phyloP scores from a whole-genome alignment of 1,140 invertebrate species.

The Melitaea cinxia region DNA sequence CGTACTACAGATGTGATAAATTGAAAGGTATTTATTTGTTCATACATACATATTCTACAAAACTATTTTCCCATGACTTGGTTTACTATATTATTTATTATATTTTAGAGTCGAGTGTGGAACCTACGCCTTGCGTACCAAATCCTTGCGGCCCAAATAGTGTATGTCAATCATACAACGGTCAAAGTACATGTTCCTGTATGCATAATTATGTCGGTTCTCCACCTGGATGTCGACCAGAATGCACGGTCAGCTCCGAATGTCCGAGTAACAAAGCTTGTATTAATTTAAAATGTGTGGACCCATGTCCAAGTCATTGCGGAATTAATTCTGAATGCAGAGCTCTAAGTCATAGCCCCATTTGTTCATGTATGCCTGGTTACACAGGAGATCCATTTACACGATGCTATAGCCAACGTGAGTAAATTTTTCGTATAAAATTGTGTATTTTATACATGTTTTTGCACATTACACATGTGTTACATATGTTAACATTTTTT shows the following conservation, averaged over 20 bases:
- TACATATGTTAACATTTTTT: conserved; percentile 4
- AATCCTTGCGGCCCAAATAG: conserved; percentile 89
- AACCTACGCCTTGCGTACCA: conserved; percentile 84
- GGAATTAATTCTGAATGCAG: conserved; percentile 89
- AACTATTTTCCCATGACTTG: too few species aligned
- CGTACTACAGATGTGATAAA: conserved; percentile 82
- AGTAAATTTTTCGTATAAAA: conserved; percentile 43
- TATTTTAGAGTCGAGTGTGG: conserved; percentile 40
- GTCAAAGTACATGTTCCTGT: conserved; percentile 87
- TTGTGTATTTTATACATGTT: neutral
- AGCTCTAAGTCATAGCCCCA: conserved; percentile 87
- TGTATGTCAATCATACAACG: conserved; percentile 85
- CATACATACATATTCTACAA: conserved; percentile 2
- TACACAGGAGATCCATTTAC: conserved; percentile 83
- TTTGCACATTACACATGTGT: too few species aligned
- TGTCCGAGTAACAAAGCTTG: conserved; percentile 86
- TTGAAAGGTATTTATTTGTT: conserved; percentile 50
- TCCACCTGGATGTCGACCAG: conserved; percentile 87
- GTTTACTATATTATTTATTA: conserved; percentile 50
- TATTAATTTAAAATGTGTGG: conserved; percentile 84
- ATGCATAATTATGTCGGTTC: conserved; percentile 87
- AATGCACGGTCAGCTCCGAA: conserved; percentile 87
- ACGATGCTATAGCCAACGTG: conserved; percentile 80
- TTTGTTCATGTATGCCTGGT: conserved; percentile 79
- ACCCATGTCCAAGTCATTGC: conserved; percentile 88